Percentiles rank a stretch among this genome's conserved stretches.
phyloP scores from a whole-genome alignment of 2,113 vertebrate species.

The Tenebrosternarchus preto region DNA sequence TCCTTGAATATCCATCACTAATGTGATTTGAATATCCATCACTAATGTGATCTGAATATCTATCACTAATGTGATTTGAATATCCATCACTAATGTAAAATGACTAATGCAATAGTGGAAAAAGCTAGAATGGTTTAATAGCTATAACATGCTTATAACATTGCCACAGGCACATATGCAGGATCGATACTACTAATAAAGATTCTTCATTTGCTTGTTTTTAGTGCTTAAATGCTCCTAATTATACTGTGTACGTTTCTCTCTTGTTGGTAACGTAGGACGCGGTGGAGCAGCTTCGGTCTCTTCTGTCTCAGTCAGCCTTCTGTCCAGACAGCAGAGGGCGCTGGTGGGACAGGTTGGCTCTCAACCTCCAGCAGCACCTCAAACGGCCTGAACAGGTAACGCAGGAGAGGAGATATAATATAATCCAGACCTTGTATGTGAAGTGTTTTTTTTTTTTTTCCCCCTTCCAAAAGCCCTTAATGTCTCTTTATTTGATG shows the following conservation, averaged over 20 bases:
- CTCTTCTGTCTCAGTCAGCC: slow-evolving; percentile 80
- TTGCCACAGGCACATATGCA: too few relatives aligned
- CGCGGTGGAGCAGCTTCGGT: slow-evolving; percentile 80
- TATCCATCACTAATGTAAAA: too few relatives aligned
- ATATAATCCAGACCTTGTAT: not conserved
- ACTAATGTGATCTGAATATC: too few relatives aligned
- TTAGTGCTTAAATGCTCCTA: not conserved
- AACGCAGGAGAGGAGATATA: not conserved
- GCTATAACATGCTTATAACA: too few relatives aligned
- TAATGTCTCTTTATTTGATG: too few relatives aligned
- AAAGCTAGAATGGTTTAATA: too few relatives aligned
- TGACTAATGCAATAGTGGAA: too few relatives aligned
- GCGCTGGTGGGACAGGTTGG: slow-evolving; percentile 95
- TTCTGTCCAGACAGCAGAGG: slow-evolving; percentile 91
- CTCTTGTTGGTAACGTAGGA: slow-evolving; percentile 70
- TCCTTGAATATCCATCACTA: too few relatives aligned
- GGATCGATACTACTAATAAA: too few relatives aligned
- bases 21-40: too few relatives aligned
- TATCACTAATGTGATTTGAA: too few relatives aligned
- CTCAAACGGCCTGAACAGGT: slow-evolving; percentile 75
- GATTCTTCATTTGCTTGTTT: not conserved
- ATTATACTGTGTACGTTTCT: not conserved
- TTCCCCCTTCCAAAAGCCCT: too few relatives aligned
- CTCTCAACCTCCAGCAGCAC: slow-evolving; percentile 93
- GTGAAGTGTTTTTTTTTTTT: not conserved